Conservation (phyloP, 2,797 vertebrate genomes). For the Oreochromis grahami region DNA sequence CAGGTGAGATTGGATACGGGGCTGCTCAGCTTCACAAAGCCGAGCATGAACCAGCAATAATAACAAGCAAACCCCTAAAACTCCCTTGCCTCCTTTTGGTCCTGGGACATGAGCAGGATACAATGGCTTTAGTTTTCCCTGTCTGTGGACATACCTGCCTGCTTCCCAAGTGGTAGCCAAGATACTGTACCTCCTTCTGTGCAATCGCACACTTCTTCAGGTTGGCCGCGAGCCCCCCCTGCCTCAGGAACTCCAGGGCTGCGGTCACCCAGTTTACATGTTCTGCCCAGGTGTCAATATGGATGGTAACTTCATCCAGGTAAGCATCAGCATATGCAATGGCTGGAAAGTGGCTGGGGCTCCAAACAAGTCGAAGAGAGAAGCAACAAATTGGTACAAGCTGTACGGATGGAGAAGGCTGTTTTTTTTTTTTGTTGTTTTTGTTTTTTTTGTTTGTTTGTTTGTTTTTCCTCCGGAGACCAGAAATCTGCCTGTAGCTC, state of each 20-base stretch:
- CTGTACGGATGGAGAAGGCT: background rate
- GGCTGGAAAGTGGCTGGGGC: background rate
- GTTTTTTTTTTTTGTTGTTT: background rate
- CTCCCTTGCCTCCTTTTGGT: background rate
- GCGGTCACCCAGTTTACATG: background rate
- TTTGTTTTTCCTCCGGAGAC: accelerated
- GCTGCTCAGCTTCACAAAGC: background rate
- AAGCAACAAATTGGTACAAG: background rate
- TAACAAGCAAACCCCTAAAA: background rate
- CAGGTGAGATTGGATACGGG: background rate
- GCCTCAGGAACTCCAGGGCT: background rate
- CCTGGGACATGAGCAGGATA: background rate
- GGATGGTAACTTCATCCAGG: background rate
- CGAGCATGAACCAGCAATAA: background rate
- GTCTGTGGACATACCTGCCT: background rate
- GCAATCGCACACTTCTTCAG: background rate
- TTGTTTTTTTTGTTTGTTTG: no score
- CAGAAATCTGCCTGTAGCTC: background rate
- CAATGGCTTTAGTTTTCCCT: background rate
- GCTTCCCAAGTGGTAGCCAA: background rate
- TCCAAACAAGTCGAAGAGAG: background rate
- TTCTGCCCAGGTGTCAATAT: background rate
- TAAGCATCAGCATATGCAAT: background rate
- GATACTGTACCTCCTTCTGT: background rate
- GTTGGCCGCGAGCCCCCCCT: background rate